A percentile compares a stretch with the other conserved stretches of the same genome.
Evolutionary conservation across 2,113 vertebrate genomes (phyloP).

Genomic region (Gracilinanus agilis): DNA sequence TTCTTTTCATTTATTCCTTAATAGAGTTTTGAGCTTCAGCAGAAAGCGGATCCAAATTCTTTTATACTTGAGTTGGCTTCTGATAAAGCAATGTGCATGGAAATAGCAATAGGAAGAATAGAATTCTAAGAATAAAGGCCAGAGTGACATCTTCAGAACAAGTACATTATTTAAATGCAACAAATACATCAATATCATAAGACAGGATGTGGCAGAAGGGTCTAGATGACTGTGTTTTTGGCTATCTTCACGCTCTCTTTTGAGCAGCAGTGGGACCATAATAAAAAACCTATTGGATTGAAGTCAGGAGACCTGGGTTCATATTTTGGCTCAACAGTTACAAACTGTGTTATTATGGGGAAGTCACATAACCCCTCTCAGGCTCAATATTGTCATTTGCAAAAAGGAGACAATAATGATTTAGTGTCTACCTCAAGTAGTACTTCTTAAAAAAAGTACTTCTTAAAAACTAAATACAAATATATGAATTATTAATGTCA

Average conservation of each 20-base stretch:
- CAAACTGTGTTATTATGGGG: background rate
- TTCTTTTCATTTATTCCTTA: slow-evolving; percentile 63
- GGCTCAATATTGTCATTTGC: background rate
- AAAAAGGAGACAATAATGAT: background rate
- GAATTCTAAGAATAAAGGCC: slow-evolving; percentile 54
- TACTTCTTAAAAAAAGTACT: too few species aligned
- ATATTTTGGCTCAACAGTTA: too few species aligned
- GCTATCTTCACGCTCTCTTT: background rate
- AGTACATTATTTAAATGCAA: slow-evolving; percentile 33
- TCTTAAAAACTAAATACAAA: background rate
- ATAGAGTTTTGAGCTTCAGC: background rate
- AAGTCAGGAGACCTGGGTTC: background rate
- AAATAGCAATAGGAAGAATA: slow-evolving; percentile 59
- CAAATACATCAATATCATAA: slow-evolving; percentile 1
- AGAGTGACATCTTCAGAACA: slow-evolving; percentile 19
- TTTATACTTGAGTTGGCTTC: slow-evolving; percentile 54
- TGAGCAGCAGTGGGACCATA: background rate
- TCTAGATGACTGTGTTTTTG: slow-evolving; percentile 28
- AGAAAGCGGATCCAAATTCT: slow-evolving; percentile 45
- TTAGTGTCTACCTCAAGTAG: background rate
- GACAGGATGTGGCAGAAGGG: slow-evolving; percentile 20
- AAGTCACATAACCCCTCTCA: background rate
- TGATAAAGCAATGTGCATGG: slow-evolving; percentile 50
- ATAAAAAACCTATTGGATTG: background rate
- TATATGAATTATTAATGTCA: background rate